These are phyloP conservation scores for Agriopis aurantiaria DNA, from an alignment of 2,888 invertebrate species.

Conservation along the genomic window DNA sequence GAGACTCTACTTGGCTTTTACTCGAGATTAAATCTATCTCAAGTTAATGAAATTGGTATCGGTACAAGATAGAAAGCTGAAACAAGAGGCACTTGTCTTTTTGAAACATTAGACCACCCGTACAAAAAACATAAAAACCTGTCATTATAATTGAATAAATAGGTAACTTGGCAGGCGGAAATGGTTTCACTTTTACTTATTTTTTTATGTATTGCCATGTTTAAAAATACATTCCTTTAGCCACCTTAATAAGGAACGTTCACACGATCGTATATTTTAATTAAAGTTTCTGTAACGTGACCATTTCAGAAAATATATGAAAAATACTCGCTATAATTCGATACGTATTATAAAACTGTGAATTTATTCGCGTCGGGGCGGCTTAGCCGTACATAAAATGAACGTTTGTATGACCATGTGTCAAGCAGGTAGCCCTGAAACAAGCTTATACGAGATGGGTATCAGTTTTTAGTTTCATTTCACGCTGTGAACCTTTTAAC, in stretches of 20 bases:
- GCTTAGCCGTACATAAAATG: slow-evolving; percentile 73
- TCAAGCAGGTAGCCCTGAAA: slow-evolving; percentile 76
- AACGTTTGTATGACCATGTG: slow-evolving; percentile 69
- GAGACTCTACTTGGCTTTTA: slow-evolving; percentile 68
- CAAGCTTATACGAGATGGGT: slow-evolving; percentile 59
- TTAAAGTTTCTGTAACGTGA: slow-evolving; percentile 51
- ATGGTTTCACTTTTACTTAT: too few species aligned
- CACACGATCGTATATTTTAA: slow-evolving; percentile 51
- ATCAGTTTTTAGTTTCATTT: slow-evolving; percentile 63
- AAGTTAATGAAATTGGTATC: slow-evolving; percentile 72
- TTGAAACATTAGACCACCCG: slow-evolving; percentile 16
- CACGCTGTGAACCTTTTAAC: slow-evolving; percentile 72
- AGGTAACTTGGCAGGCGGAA: background rate
- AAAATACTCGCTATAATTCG: slow-evolving; percentile 66
- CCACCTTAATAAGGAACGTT: slow-evolving; percentile 45
- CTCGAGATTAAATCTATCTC: slow-evolving; percentile 76
- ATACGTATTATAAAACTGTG: slow-evolving; percentile 75
- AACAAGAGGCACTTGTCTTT: slow-evolving; percentile 33
- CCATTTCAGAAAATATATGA: slow-evolving; percentile 58
- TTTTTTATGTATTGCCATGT: background rate
- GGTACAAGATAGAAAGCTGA: slow-evolving; percentile 59
- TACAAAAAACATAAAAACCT: background rate
- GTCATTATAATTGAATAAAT: background rate
- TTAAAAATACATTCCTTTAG: slow-evolving; percentile 21
- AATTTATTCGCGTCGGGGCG: slow-evolving; percentile 71